These are phyloP conservation scores for Genyomyrus donnyi DNA, from an alignment of 2,113 vertebrate genomes.

Conservation along the genomic window DNA sequence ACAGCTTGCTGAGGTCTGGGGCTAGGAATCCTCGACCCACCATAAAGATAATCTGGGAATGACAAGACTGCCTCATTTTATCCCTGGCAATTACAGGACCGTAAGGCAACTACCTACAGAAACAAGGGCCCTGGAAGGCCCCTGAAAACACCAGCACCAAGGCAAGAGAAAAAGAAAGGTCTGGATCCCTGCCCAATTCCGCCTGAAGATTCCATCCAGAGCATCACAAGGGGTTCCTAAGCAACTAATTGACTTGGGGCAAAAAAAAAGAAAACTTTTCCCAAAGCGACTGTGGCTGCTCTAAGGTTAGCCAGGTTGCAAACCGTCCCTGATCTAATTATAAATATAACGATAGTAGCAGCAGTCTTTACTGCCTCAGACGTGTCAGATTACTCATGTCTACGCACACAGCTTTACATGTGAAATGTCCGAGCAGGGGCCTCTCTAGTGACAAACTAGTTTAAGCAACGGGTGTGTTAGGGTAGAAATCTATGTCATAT, in stretches of 20 bases:
- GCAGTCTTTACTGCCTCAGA: background rate
- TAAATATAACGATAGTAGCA: background rate
- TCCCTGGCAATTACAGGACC: background rate
- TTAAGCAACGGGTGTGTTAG: background rate
- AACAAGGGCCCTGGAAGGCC: background rate
- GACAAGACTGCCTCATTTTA: background rate
- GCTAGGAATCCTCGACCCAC: slow-evolving; percentile 86
- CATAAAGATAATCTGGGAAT: slow-evolving; percentile 90
- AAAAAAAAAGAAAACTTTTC: background rate
- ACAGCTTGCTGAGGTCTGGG: slow-evolving; percentile 92
- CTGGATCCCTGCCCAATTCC: background rate
- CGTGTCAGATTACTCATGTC: background rate
- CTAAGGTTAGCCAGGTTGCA: background rate
- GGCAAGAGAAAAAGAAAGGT: background rate
- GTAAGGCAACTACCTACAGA: background rate
- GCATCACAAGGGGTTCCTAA: background rate
- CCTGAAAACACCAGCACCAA: background rate
- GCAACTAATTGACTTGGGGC: background rate
- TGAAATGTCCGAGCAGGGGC: background rate
- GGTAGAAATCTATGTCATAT: background rate
- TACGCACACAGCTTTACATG: background rate
- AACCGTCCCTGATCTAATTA: background rate
- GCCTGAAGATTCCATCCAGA: background rate
- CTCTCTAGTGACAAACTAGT: background rate
- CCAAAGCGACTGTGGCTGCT: background rate